Percentiles rank a stretch among this genome's conserved stretches.
phyloP scores from a whole-genome alignment of 2,113 vertebrate species.

The Aix galericulata region DNA sequence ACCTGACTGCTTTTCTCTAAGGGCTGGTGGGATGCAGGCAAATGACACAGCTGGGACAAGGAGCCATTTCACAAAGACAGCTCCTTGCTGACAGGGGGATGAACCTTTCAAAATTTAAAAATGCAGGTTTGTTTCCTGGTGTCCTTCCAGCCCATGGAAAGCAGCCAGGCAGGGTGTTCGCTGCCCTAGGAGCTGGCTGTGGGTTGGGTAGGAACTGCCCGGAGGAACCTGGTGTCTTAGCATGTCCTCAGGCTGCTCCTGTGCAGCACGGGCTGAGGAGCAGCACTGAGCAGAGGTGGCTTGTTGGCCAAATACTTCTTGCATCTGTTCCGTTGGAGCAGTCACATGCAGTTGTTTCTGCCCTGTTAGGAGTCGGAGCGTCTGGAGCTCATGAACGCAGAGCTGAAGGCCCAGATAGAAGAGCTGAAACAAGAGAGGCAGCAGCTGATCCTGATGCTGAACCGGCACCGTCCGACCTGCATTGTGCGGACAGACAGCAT shows the following conservation, averaged over 20 bases:
- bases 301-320: background rate
- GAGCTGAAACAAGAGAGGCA: slow-evolving; percentile 95
- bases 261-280: background rate
- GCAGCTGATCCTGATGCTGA: slow-evolving; percentile 95
- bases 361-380: slow-evolving; percentile 89
- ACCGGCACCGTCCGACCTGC: slow-evolving; percentile 93
- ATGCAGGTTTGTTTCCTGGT: background rate
- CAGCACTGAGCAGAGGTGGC: background rate
- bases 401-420: slow-evolving; percentile 95
- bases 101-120: background rate
- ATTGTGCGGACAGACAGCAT: slow-evolving; percentile 94
- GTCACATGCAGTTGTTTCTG: background rate
- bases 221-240: background rate
- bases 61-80: background rate
- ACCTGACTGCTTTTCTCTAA: background rate
- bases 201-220: background rate
- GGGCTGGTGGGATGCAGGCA: background rate
- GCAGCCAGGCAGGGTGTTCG: background rate
- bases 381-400: slow-evolving; percentile 93
- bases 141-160: background rate
- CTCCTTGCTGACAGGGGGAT: background rate
- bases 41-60: background rate
- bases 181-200: background rate
- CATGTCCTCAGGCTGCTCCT: background rate
- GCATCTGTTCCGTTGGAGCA: background rate